Evolutionary conservation across 2,113 vertebrate species (phyloP), one percentile per base, ranked within the genome.

Genomic region (Crotophaga sulcirostris): DNA sequence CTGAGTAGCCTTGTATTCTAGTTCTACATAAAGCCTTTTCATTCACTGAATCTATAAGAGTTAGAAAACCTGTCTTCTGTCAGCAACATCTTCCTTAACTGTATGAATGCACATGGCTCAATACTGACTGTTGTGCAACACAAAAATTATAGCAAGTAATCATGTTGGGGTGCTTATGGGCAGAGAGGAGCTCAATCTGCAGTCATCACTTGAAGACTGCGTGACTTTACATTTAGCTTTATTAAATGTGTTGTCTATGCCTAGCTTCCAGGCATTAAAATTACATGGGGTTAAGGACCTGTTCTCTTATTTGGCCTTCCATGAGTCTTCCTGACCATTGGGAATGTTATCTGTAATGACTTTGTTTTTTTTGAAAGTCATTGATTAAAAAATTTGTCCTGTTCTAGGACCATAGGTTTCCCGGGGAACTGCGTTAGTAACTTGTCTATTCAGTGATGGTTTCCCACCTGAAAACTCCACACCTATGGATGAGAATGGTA

Each of bases 331-430:
- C 33, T 89, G 62, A 84, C 68, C 44, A 87, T 15, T 87, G 76
- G 64, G 92, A 94, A 94, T 84, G 68, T 60, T 90, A 60, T 78
- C 52, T 59, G 31, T 92, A 95, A 90, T 92, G 85, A 92, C 80
- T 90, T 78, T 2, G 5, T 0, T 25, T 85, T 88, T 94, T 93
- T 81, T 40, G 34, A n/a, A 84, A 66, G 68, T n/a, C 59, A 45
- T 36, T 78, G 73, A 88, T 95, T 88, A 69, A 94, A 96, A 93
- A 94, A 86, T 74, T 28, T 89, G 51, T 55, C 83, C 60, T 95
- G 68, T 79, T 80, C 60, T 84, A 64, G 34, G 89, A 91, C 73
- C 25, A 55, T 21, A 59, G 14, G 24, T 29, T 87, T 60, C 26
- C 33, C 18, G 25, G 33, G 69, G 80, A 81, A 3, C 55, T 21